Base-by-base conservation (phyloP, 1,140 invertebrate genomes). In the Nymphalis io region DNA sequence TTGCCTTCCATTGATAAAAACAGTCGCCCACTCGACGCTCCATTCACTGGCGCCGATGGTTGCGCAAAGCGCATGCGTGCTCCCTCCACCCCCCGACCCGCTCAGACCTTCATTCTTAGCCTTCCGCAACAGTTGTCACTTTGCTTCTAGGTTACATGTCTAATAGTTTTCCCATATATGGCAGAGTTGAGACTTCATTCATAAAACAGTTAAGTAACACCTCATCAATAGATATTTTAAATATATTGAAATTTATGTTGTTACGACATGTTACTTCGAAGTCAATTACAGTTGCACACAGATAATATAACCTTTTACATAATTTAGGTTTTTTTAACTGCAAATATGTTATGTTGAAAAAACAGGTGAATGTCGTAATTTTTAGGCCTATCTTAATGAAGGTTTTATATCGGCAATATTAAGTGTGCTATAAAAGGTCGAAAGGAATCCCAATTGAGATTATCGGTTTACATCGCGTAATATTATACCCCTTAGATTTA, bases 1-100 rank as follows among this genome's bases (percentile, higher is more conserved):
- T 90, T 77, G 82, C 86, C 81, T 83, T 89, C 83, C 89, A 91
- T 91, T 89, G 85, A 91, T 91, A 89, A 91, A 91, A 89, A 88
- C 78, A 67, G 53, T 81, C 86, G 82, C 88, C 88, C 87, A 90
- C 88, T 74, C 83, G 74, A 61, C 69, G 70, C 72, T 89, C 89
- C 89, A 91, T 91, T 89, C 89, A 89, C 87, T 80, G 83, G 89
- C 83, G 85, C 85, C 85, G 70, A 59, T 62, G 74, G 71, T 91
- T 91, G 87, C 84, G 81, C 87, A 91, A 89, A 68, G 72, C 82
- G 78, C 82, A 75, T 80, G 80, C 78, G 76, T 79, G 73, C 70
- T 72, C 70, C 73, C 76, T 58, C 67, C 63, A 39, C 60, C 72
- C n/a, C 58, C 53, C 60, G 18, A 61, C 68, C 73, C 80, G 72